Percentiles rank a stretch among this genome's conserved stretches.
Evolutionary conservation across 2,113 vertebrate species (phyloP).

Genomic region (Tragulus kanchil): DNA sequence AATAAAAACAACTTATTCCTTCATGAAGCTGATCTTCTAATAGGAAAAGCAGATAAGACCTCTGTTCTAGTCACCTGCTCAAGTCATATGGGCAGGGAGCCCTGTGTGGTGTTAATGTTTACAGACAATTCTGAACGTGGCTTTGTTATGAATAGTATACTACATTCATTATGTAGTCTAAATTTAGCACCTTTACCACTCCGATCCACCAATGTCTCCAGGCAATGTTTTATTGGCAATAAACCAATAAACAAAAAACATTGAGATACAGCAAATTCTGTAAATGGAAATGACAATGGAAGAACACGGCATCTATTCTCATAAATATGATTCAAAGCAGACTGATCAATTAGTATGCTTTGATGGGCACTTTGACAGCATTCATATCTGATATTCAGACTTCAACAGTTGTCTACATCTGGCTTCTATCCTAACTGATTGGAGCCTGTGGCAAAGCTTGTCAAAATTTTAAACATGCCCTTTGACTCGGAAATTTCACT

Average conservation of each 20-base stretch:
- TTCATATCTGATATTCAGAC: neutral
- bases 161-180: neutral
- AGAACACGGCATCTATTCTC: neutral
- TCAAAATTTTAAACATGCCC: constrained; percentile 17
- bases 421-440: neutral
- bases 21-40: neutral
- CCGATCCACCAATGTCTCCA: neutral
- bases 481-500: neutral
- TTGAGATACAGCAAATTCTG: constrained; percentile 3
- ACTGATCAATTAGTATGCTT: neutral
- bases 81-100: neutral
- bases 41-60: neutral
- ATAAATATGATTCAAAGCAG: constrained; percentile 31
- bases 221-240: neutral
- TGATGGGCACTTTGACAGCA: neutral
- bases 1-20: constrained; percentile 6
- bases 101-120: neutral
- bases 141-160: neutral
- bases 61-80: neutral
- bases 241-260: neutral
- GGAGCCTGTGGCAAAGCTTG: neutral
- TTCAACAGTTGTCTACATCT: neutral
- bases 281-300: constrained; percentile 17
- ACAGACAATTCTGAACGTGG: neutral
- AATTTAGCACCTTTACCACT: neutral